A percentile compares a stretch with the other conserved stretches of the same genome.
phyloP scores from a whole-genome alignment of 2,113 vertebrate genomes.

The Toxotes jaculatrix region DNA sequence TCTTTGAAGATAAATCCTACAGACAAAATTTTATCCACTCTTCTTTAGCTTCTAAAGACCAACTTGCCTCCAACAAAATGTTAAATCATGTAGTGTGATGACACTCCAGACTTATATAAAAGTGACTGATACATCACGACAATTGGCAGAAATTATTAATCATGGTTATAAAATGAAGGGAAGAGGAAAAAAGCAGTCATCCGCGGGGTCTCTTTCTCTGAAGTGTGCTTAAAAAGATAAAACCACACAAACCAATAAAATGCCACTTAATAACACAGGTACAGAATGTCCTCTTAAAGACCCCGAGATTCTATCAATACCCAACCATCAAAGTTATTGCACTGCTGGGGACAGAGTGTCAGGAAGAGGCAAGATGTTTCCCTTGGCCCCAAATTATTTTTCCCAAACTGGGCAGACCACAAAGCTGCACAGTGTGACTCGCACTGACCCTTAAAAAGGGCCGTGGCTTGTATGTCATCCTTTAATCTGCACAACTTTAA shows the following conservation, averaged over 20 bases:
- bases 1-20: slow-evolving; percentile 41
- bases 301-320: slow-evolving; percentile 53
- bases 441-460: slow-evolving; percentile 48
- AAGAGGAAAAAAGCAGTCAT: background rate
- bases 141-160: slow-evolving; percentile 48
- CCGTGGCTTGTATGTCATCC: slow-evolving; percentile 35
- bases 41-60: slow-evolving; percentile 25
- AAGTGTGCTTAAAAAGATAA: slow-evolving; percentile 48
- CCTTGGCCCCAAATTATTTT: slow-evolving; percentile 18
- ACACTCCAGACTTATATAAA: slow-evolving; percentile 44
- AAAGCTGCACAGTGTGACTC: slow-evolving; percentile 22
- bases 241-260: slow-evolving; percentile 55
- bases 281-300: slow-evolving; percentile 53
- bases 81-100: slow-evolving; percentile 32
- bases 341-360: slow-evolving; percentile 41
- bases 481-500: slow-evolving; percentile 40
- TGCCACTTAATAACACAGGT: slow-evolving; percentile 60
- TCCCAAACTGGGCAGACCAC: slow-evolving; percentile 24
- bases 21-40: slow-evolving; percentile 21
- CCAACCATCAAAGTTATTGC: slow-evolving; percentile 48
- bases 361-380: slow-evolving; percentile 37
- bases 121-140: slow-evolving; percentile 21
- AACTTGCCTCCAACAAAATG: slow-evolving; percentile 21
- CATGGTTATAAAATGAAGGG: slow-evolving; percentile 20
- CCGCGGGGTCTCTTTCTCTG: slow-evolving; percentile 16